A percentile compares a stretch with the other conserved stretches of the same genome.
These are phyloP conservation scores for Sphaerodactylus townsendi DNA, from an alignment of 2,113 vertebrate species.

Conservation along the genomic window DNA sequence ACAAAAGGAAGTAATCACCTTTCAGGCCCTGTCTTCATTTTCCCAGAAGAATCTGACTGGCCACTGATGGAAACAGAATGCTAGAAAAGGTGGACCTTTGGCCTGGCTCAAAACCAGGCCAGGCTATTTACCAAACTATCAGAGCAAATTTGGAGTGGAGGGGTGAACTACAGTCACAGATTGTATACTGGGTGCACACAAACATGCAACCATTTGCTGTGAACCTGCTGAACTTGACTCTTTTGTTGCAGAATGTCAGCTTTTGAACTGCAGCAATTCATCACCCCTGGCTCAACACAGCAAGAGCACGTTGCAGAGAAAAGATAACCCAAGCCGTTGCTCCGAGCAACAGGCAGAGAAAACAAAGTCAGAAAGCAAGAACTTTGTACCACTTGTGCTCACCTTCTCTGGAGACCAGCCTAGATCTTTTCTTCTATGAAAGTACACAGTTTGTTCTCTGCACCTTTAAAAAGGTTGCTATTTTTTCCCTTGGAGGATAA, in stretches of 20 bases:
- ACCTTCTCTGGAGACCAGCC: neutral
- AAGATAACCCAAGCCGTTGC: neutral
- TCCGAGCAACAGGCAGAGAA: neutral
- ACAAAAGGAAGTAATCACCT: too few relatives aligned
- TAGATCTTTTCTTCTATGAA: neutral
- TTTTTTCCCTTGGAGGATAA: slow-evolving; percentile 11
- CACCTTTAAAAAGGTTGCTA: slow-evolving; percentile 6
- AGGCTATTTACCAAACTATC: neutral
- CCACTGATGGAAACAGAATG: too few relatives aligned
- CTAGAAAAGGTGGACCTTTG: neutral
- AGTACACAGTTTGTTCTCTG: slow-evolving; percentile 5
- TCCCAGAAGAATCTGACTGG: too few relatives aligned
- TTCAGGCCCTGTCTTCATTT: too few relatives aligned
- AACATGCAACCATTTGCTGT: neutral
- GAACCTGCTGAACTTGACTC: neutral
- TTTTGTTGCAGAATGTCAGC: neutral
- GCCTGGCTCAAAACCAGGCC: neutral
- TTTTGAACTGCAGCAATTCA: neutral
- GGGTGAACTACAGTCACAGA: neutral
- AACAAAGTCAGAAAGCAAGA: neutral
- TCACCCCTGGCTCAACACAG: neutral
- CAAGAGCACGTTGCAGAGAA: neutral
- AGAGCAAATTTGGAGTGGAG: neutral
- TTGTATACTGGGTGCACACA: neutral
- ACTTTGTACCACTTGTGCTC: neutral